These are phyloP conservation scores for Bradypodion pumilum DNA, from an alignment of 2,797 vertebrate species.

Conservation along the genomic window DNA sequence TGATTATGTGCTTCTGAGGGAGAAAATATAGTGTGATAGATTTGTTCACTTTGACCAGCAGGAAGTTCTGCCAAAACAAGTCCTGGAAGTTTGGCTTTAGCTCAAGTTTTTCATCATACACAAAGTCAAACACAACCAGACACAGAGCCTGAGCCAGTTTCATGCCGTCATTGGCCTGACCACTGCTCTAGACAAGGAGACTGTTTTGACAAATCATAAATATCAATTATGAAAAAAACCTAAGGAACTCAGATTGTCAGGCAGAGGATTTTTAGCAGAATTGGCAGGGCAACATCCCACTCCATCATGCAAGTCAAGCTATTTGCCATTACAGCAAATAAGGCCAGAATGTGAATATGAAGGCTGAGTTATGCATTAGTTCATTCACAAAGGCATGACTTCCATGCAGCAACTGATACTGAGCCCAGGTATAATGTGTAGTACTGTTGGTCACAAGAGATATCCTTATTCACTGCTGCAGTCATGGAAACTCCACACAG, in stretches of 20 bases:
- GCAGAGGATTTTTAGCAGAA: neutral
- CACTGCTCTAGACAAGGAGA: conserved; percentile 27
- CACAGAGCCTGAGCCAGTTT: conserved; percentile 6
- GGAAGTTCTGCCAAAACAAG: conserved; percentile 63
- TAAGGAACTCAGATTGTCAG: conserved; percentile 23
- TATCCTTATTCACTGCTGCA: neutral
- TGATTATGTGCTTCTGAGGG: conserved; percentile 57
- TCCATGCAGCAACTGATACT: neutral
- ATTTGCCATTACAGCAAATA: accelerated
- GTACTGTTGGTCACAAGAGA: neutral
- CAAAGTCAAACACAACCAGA: conserved; percentile 58
- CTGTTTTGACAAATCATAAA: conserved; percentile 41
- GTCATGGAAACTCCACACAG: neutral
- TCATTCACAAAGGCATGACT: neutral
- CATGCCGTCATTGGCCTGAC: neutral
- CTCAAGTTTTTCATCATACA: conserved; percentile 50
- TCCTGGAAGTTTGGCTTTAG: conserved; percentile 52
- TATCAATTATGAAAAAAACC: neutral
- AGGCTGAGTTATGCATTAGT: neutral
- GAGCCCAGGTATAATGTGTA: neutral
- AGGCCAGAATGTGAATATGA: neutral
- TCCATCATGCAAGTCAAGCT: neutral
- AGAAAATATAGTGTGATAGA: conserved; percentile 63
- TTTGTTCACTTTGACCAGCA: conserved; percentile 61
- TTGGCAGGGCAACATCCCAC: accelerated